These are phyloP conservation scores for Podarcis muralis DNA, from an alignment of 2,113 vertebrate species.

Conservation along the genomic window DNA sequence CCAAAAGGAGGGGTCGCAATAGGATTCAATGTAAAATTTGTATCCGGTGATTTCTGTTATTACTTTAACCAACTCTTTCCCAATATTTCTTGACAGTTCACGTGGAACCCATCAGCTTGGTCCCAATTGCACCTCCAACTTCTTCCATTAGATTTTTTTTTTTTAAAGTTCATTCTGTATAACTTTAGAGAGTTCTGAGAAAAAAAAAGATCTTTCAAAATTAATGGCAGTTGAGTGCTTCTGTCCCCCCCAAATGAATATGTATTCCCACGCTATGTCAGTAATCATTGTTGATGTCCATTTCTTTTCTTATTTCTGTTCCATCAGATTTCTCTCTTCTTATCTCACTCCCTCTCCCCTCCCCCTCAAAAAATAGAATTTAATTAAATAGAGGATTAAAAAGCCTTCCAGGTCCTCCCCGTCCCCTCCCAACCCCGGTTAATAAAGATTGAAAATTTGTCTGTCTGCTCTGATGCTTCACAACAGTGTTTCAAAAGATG, in stretches of 20 bases:
- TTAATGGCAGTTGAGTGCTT: constrained; percentile 9
- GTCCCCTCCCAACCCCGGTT: background rate
- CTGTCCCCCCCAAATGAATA: constrained; percentile 20
- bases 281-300: constrained; percentile 22
- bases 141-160: constrained; percentile 30
- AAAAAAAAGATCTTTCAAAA: background rate
- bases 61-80: constrained; percentile 38
- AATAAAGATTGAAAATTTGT: constrained; percentile 27
- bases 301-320: constrained; percentile 28
- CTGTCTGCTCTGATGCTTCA: constrained; percentile 22
- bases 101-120: constrained; percentile 36
- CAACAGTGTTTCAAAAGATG: background rate
- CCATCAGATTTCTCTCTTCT: background rate
- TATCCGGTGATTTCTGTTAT: constrained; percentile 19
- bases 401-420: background rate
- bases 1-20: background rate
- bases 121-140: constrained; percentile 39
- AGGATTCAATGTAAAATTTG: constrained; percentile 13
- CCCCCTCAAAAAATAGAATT: background rate
- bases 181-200: constrained; percentile 18
- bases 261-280: constrained; percentile 18
- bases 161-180: constrained; percentile 24
- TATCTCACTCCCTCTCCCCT: background rate
- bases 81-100: constrained; percentile 39
- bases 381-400: constrained; percentile 12